phyloP scores from a whole-genome alignment of 2,888 invertebrate genomes.

The Kryphioiulus occultus region DNA sequence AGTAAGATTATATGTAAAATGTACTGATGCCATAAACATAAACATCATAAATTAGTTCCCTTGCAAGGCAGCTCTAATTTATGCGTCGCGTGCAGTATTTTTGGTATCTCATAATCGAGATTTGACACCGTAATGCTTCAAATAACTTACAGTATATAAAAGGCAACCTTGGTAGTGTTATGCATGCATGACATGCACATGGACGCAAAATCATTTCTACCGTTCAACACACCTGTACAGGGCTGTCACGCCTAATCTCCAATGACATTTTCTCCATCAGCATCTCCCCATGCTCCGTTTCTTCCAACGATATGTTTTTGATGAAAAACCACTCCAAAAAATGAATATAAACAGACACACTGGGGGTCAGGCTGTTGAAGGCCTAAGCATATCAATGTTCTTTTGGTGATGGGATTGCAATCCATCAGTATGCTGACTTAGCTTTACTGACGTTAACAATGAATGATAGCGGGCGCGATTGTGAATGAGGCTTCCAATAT shows the following conservation, averaged over 20 bases:
- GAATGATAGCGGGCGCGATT: no score
- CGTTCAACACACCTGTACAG: not conserved
- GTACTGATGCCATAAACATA: not conserved
- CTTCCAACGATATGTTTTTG: not conserved
- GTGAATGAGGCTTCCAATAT: no score
- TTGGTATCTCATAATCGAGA: not conserved
- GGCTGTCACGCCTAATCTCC: slow-evolving; percentile 7
- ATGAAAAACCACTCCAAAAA: slow-evolving; percentile 27
- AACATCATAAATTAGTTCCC: not conserved
- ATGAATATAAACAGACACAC: not conserved
- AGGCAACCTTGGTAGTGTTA: not conserved
- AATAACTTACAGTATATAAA: not conserved
- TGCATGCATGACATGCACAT: not conserved
- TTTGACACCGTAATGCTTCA: not conserved
- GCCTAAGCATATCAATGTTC: not conserved
- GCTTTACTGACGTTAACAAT: no score
- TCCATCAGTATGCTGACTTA: not conserved
- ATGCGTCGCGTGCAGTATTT: not conserved
- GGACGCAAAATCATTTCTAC: not conserved
- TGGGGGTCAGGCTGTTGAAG: not conserved
- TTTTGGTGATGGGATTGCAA: no score
- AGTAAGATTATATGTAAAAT: no score
- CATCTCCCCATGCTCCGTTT: not conserved
- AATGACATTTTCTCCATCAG: not conserved
- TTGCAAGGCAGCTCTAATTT: not conserved